Evolutionary conservation across 2,797 vertebrate genomes (phyloP), one percentile per base, ranked within the genome.

Genomic region (Acanthis flammea): DNA sequence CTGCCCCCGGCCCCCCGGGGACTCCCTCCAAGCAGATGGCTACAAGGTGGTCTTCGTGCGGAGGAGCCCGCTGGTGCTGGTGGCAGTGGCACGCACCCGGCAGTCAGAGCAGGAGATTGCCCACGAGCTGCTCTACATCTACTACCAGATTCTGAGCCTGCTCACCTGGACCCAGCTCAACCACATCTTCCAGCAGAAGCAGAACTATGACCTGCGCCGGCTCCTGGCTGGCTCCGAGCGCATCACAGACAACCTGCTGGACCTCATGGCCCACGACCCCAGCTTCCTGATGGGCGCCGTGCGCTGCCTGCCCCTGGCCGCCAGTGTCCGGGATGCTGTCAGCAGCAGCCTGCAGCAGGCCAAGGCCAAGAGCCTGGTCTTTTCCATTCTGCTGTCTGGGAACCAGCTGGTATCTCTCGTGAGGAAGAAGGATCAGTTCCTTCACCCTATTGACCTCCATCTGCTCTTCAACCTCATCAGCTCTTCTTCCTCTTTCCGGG

Each of bases 81-180:
- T 99, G 92, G 98, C 99, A 0, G 99, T 99, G 94, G 99, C 99
- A 3, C 98, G 98, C 28, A 99, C 98, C 12, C 98, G 89, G 83
- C 99, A 99, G 96, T 99, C 99, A 0, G 99, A 99, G 83, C 98
- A 99, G 86, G 99, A 99, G 96, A 98, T 99, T 25, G 98, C 98
- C 23, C 98, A 99, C 4, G 99, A 99, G 97, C 98, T 99, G 86
- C 99, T 98, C 45, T 99, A 99, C 96, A 99, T 99, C 97, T 99
- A 99, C 98, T 99, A 99, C 97, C 99, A 99, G 98, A 99, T 99
- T 33, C 98, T 99, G 89, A 99, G 99, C 97, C 98, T 99, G 70
- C 98, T 99, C 8, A 99, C 99, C 2, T 98, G 99, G 91, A 98
- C 99, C 3, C 99, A 99, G 97, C 99, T 99, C 95, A 99, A 99